phyloP scores from a whole-genome alignment of 2,113 vertebrate genomes.

The Upupa epops region DNA sequence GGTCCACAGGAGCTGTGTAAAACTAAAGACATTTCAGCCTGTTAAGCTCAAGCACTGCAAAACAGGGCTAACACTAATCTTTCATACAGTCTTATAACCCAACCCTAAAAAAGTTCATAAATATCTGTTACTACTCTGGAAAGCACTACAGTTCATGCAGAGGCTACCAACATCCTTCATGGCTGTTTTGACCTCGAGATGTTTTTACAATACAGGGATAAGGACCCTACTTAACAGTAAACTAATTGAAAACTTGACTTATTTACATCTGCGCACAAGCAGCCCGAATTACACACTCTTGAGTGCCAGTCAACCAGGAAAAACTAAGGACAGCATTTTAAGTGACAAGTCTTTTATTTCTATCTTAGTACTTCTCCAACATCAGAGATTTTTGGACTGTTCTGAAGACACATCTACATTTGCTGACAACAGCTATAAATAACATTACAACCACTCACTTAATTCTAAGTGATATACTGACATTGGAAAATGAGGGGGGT shows the following conservation, averaged over 20 bases:
- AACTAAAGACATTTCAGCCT: rapidly evolving
- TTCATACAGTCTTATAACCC: neutral
- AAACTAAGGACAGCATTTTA: neutral
- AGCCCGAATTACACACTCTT: neutral
- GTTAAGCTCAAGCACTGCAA: neutral
- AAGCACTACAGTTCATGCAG: neutral
- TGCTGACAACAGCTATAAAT: neutral
- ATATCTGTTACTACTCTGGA: neutral
- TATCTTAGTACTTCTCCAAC: neutral
- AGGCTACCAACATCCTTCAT: neutral
- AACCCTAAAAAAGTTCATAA: neutral
- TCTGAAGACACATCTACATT: neutral
- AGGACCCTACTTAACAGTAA: neutral
- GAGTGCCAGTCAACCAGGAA: neutral
- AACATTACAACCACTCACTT: neutral
- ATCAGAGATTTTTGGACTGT: neutral
- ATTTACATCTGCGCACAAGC: neutral
- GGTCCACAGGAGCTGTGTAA: neutral
- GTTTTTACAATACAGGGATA: neutral
- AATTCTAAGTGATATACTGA: neutral
- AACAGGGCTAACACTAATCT: neutral
- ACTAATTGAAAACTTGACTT: neutral
- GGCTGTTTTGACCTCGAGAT: neutral
- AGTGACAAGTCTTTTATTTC: neutral
- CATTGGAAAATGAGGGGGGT: neutral